Evolutionary conservation across 2,797 vertebrate species (phyloP), one percentile per base, ranked within the genome.

Genomic region (Pseudomugil tenellus): DNA sequence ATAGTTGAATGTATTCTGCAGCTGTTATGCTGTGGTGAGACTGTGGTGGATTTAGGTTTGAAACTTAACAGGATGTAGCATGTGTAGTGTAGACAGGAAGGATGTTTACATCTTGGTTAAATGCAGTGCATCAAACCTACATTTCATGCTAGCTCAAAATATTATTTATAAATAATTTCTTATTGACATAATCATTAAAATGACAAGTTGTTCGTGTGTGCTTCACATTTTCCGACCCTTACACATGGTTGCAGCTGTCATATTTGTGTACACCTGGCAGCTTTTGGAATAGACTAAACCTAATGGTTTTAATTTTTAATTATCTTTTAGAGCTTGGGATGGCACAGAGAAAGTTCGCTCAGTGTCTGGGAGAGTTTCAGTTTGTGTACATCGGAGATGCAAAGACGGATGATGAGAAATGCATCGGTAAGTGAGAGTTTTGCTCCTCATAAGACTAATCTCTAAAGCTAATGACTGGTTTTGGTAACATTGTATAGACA

Each of bases 321-420:
- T 57, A 84, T 81, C 37, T 92, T 92, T 26, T 89, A 99, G 97
- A 93, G 83, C 95, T 99, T 48, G 95, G 95, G 21, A 87, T 95
- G 84, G 97, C 97, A 4, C 98, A 99, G 90, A 91, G 95, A 48
- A 99, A 98, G 92, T 99, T 99, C 73, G 97, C 98, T 4, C 96
- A 96, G 69, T 97, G 96, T 48, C 93, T 99, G 61, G 94, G 96
- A 70, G 97, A 99, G 66, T 99, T 99, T 76, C 96, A 96, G 57
- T 99, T 99, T 72, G 97, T 99, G 83, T 99, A 97, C 82, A 97
- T 99, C 0, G 98, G 98, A 0, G 98, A 99, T 65, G 98, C 97
- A 0, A 97, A 98, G 93, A 99, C 98, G 0, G 97, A 99, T 1
- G 98, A 99, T 37, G 98, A 99, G 74, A 95, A 91, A 68, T 98